phyloP scores from a whole-genome alignment of 2,113 vertebrate genomes.

The Manacus vitellinus region DNA sequence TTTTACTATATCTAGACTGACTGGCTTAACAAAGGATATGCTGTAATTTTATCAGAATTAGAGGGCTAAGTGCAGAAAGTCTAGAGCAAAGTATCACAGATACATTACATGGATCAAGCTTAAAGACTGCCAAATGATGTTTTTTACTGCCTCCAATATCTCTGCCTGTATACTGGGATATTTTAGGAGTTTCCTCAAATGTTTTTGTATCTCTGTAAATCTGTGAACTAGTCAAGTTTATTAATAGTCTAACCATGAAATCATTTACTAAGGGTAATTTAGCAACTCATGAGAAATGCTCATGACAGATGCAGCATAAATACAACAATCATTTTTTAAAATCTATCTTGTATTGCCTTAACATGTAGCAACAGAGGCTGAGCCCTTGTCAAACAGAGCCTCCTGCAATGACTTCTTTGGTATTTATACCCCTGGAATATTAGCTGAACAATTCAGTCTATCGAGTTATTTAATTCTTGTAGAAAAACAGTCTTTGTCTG shows the following conservation, averaged over 20 bases:
- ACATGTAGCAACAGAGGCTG: background rate
- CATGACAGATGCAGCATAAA: background rate
- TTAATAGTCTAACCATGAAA: background rate
- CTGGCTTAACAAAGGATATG: background rate
- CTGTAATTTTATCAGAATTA: background rate
- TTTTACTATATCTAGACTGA: background rate
- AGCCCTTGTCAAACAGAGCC: background rate
- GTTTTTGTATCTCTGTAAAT: background rate
- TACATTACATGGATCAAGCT: background rate
- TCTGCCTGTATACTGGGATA: background rate
- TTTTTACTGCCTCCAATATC: background rate
- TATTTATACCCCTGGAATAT: background rate
- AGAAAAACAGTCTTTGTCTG: background rate
- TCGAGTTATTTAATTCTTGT: background rate
- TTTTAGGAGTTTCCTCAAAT: background rate
- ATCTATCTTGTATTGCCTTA: background rate
- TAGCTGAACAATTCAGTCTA: background rate
- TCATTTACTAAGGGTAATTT: background rate
- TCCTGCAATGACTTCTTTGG: background rate
- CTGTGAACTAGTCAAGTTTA: background rate
- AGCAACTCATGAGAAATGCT: background rate
- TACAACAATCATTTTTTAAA: background rate
- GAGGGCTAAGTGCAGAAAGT: background rate
- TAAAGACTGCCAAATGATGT: background rate
- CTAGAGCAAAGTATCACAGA: background rate